phyloP scores from a whole-genome alignment of 2,113 vertebrate species.

The Chloropsis hardwickii region DNA sequence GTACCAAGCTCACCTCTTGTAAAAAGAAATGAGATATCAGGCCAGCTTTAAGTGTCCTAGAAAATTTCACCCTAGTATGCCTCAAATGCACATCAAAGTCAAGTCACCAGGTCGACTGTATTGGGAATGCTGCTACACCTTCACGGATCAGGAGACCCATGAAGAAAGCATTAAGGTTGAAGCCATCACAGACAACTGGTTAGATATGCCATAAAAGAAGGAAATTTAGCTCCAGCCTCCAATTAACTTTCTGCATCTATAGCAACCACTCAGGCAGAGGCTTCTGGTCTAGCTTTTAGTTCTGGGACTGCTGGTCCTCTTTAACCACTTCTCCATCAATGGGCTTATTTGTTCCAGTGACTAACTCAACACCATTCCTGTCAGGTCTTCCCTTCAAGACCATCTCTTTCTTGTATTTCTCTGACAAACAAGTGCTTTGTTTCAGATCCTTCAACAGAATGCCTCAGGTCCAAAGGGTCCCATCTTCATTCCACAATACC shows the following conservation, averaged over 20 bases:
- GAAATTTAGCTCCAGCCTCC: neutral
- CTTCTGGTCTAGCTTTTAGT: neutral
- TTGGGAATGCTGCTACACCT: neutral
- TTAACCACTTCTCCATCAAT: neutral
- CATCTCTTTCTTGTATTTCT: neutral
- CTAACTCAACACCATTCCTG: neutral
- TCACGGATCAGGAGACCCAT: neutral
- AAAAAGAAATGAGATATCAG: neutral
- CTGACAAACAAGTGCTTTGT: neutral
- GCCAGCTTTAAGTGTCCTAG: neutral
- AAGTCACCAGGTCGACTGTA: neutral
- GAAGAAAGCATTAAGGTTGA: neutral
- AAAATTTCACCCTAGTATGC: neutral
- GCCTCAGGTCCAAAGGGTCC: neutral
- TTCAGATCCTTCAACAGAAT: neutral
- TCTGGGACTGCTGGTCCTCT: neutral
- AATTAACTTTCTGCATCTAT: neutral
- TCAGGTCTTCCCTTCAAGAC: neutral
- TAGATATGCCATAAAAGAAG: neutral
- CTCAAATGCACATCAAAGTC: neutral
- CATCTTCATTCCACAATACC: neutral
- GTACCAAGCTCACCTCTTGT: neutral
- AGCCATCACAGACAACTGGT: neutral
- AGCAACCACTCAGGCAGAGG: neutral
- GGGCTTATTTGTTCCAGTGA: neutral